A percentile compares a stretch with the other conserved stretches of the same genome.
Conservation (phyloP, 2,113 vertebrate genomes). For the Nanorana parkeri region DNA sequence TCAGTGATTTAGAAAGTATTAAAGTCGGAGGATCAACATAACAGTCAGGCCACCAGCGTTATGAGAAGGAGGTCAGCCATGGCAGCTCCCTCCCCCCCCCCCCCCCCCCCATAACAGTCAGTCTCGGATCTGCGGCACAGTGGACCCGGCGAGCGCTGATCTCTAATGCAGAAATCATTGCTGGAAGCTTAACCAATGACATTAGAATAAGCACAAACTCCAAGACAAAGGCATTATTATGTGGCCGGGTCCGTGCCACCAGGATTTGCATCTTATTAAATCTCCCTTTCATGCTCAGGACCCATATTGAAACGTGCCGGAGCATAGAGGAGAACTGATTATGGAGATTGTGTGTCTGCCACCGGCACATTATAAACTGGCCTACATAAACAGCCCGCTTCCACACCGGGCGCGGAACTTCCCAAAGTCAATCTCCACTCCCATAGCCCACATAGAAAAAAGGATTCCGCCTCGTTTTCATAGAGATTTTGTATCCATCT, state of each 20-base stretch:
- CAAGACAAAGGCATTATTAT: conserved; percentile 46
- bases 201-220: conserved; percentile 25
- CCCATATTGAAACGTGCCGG: conserved; percentile 34
- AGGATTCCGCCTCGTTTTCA: no score
- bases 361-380: conserved; percentile 9
- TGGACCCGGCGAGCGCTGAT: background rate
- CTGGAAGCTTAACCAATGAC: conserved; percentile 31
- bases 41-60: no score
- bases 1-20: no score
- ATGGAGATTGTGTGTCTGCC: conserved; percentile 9
- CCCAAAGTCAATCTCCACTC: no score
- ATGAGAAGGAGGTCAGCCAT: no score
- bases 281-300: conserved; percentile 25
- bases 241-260: conserved; percentile 13
- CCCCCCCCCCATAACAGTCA: conserved; percentile 13
- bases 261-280: conserved; percentile 52
- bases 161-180: conserved; percentile 35
- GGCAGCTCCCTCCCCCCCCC: no score
- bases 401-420: no score
- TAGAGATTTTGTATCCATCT: no score
- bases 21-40: no score
- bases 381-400: background rate
- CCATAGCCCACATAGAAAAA: no score
- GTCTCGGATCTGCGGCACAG: conserved; percentile 7
- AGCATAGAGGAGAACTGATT: conserved; percentile 27